Conservation (phyloP, 2,113 vertebrate genomes). For the Taurulus bubalis region DNA sequence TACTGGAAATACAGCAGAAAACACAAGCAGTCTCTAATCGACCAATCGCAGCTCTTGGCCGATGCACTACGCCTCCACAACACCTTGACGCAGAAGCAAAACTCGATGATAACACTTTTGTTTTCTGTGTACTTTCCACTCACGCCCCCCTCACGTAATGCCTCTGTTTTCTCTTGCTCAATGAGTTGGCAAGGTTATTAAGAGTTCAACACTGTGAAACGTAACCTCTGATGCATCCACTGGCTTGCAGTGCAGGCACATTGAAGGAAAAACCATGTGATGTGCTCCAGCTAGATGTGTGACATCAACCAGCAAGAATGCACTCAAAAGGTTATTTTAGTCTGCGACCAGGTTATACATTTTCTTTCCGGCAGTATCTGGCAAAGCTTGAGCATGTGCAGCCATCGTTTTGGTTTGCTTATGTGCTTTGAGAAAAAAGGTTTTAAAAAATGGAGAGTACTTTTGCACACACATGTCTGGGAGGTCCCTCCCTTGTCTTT, state of each 20-base stretch:
- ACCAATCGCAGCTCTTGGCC: background rate
- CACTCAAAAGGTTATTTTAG: constrained; percentile 56
- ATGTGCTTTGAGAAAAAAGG: background rate
- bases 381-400: constrained; percentile 27
- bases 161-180: constrained; percentile 29
- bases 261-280: constrained; percentile 29
- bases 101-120: background rate
- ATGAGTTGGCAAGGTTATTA: constrained; percentile 34
- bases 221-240: constrained; percentile 13
- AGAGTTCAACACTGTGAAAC: constrained; percentile 20
- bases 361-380: constrained; percentile 19
- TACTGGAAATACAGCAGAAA: background rate
- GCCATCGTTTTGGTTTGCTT: background rate
- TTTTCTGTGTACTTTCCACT: background rate
- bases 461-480: background rate
- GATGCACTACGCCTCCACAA: background rate
- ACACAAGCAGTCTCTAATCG: background rate
- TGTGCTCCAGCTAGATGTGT: constrained; percentile 35
- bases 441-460: background rate
- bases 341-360: constrained; percentile 43
- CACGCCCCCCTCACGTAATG: background rate
- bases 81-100: background rate
- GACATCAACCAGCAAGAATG: constrained; percentile 62
- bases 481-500: background rate
- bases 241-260: constrained; percentile 20